A percentile compares a stretch with the other conserved stretches of the same genome.
Conservation (phyloP, 2,113 vertebrate genomes). For the Panthera uncia region DNA sequence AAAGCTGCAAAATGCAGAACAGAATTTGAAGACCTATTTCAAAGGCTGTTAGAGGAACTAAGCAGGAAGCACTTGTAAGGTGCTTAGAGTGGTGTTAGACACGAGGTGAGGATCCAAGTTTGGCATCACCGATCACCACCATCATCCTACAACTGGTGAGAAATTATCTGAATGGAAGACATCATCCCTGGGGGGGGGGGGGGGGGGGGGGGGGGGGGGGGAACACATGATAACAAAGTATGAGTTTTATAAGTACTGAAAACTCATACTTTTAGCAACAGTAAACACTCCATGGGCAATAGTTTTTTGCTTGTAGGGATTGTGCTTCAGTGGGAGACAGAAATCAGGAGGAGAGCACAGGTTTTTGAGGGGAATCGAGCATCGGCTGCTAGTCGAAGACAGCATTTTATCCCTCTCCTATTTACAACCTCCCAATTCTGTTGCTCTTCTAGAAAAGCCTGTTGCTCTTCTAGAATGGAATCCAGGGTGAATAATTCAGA, state of each 20-base stretch:
- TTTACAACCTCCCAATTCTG: neutral
- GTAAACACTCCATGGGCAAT: neutral
- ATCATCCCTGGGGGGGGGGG: rapidly evolving
- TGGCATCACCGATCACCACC: neutral
- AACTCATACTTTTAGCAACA: neutral
- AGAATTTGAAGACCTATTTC: neutral
- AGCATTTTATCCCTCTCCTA: neutral
- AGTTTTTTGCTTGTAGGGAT: neutral
- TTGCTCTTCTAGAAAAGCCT: neutral
- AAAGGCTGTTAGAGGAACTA: neutral
- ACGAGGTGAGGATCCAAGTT: neutral
- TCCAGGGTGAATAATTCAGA: neutral
- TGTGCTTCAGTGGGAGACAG: neutral
- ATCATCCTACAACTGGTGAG: neutral
- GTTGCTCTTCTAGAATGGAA: neutral
- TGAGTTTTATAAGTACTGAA: neutral
- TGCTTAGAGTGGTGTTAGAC: neutral
- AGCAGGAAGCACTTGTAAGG: neutral
- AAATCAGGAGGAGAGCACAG: neutral
- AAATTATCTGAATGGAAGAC: neutral
- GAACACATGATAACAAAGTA: neutral
- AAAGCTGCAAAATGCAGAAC: neutral
- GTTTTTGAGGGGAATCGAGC: neutral
- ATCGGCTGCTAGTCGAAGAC: neutral
- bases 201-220: no score